Percentiles rank a stretch among this genome's conserved stretches.
Conservation (phyloP, 2,797 vertebrate species). For the Cheirogaleus major region DNA sequence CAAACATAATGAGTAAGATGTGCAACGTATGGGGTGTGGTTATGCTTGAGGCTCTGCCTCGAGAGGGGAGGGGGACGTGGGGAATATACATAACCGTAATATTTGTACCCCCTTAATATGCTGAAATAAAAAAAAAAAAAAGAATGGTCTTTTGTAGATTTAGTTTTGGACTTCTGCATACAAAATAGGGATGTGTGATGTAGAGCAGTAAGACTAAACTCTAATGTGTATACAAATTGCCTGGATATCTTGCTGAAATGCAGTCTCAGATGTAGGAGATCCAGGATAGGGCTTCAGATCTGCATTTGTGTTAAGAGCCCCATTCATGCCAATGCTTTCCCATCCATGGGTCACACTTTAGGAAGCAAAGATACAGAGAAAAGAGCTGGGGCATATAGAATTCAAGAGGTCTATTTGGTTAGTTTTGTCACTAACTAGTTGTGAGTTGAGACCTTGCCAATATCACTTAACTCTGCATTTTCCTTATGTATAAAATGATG, state of each 20-base stretch:
- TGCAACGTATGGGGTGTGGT: no score
- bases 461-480: neutral
- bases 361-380: neutral
- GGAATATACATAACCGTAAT: no score
- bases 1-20: no score
- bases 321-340: neutral
- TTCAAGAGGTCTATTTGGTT: neutral
- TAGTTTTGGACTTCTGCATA: neutral
- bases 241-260: neutral
- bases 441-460: neutral
- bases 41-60: no score
- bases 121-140: no score
- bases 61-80: no score
- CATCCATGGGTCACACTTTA: neutral
- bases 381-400: neutral
- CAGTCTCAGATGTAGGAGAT: neutral
- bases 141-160: neutral
- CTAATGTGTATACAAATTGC: neutral
- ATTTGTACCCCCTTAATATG: no score
- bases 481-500: neutral
- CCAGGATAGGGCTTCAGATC: no score
- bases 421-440: neutral
- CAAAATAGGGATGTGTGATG: neutral
- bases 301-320: neutral
- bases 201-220: neutral